Evolutionary conservation across 2,113 vertebrate species (phyloP).

Genomic region (Crotalus viridis): DNA sequence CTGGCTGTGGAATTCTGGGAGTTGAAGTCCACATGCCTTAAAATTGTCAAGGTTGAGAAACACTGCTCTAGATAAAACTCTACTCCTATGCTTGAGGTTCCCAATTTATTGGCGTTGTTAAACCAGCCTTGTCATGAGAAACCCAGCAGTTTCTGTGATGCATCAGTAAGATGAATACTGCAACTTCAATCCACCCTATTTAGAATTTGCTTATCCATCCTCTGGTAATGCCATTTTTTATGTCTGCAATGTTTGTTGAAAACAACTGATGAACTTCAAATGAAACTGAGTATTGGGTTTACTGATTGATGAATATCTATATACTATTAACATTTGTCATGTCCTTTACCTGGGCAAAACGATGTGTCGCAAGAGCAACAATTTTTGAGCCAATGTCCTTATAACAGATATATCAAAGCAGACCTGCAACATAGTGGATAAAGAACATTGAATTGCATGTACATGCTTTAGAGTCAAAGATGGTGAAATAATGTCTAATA

Average conservation of each 20-base stretch:
- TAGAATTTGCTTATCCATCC: background rate
- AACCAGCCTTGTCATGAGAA: background rate
- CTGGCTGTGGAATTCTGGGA: too few relatives aligned
- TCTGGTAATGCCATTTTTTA: background rate
- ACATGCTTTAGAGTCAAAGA: background rate
- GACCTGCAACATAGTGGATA: background rate
- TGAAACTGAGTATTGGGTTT: background rate
- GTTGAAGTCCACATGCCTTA: too few relatives aligned
- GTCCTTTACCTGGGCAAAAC: background rate
- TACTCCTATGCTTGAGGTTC: background rate
- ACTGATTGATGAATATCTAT: background rate
- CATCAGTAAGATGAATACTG: background rate
- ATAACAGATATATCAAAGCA: background rate
- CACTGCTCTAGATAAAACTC: background rate
- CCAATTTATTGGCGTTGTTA: background rate
- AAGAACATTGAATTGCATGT: background rate
- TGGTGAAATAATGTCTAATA: background rate
- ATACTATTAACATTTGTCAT: background rate
- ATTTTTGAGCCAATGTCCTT: background rate
- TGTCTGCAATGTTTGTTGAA: background rate
- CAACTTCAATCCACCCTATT: background rate
- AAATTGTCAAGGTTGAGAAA: too few relatives aligned
- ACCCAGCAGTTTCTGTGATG: background rate
- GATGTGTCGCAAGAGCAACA: background rate
- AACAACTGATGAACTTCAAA: background rate